Percentiles rank a stretch among this genome's conserved stretches.
phyloP scores from a whole-genome alignment of 2,113 vertebrate genomes.

The Grus americana region DNA sequence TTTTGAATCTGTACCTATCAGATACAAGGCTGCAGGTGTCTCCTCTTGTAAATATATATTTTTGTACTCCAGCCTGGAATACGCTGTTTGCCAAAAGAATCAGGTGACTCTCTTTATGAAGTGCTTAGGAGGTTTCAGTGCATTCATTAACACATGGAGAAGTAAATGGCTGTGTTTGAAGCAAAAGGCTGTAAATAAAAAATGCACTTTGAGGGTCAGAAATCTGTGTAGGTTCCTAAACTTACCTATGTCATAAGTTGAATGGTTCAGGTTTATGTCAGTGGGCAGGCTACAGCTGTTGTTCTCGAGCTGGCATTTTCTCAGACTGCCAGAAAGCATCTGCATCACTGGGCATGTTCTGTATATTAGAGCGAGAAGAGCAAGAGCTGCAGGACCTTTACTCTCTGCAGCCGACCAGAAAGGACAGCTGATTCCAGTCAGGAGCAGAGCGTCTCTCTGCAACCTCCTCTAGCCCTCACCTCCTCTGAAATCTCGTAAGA shows the following conservation, averaged over 20 bases:
- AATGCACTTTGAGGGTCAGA: neutral
- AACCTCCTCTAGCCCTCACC: neutral
- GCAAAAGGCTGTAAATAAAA: neutral
- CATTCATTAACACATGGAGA: neutral
- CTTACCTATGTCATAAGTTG: constrained; percentile 8
- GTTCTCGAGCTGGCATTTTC: constrained; percentile 64
- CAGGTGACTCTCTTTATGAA: neutral
- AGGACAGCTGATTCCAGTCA: constrained; percentile 54
- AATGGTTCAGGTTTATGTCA: constrained; percentile 65
- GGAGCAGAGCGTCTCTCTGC: constrained; percentile 20
- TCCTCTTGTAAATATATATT: neutral
- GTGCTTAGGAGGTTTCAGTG: neutral
- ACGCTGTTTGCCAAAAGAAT: neutral
- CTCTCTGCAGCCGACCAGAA: constrained; percentile 46
- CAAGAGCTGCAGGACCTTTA: constrained; percentile 71
- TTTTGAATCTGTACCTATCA: neutral
- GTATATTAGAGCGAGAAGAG: constrained; percentile 38
- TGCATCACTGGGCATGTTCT: constrained; percentile 60
- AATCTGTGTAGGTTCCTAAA: constrained; percentile 13
- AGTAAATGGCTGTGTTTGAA: neutral
- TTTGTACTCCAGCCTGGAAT: neutral
- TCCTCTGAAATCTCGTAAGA: neutral
- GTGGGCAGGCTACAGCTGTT: constrained; percentile 62
- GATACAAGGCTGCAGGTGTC: neutral
- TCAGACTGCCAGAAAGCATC: constrained; percentile 61